These are phyloP conservation scores for Muntiacus reevesi DNA, from an alignment of 2,113 vertebrate genomes.

Conservation along the genomic window DNA sequence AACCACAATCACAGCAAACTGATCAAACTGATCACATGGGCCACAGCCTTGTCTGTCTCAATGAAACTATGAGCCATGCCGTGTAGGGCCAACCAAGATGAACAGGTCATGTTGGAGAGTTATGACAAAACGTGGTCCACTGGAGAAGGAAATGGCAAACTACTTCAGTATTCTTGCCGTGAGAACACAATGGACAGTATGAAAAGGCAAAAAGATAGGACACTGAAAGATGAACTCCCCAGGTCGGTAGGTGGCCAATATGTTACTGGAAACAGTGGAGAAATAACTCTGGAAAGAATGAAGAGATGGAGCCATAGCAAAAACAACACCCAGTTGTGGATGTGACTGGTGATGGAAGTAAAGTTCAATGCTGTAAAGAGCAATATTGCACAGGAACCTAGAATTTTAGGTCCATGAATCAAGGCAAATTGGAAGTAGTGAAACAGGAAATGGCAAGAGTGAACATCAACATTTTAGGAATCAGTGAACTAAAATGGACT, in stretches of 20 bases:
- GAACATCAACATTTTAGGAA: not conserved
- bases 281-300: not conserved
- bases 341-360: not conserved
- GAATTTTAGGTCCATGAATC: not conserved
- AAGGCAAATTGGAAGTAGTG: not conserved
- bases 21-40: not conserved
- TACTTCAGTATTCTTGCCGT: not conserved
- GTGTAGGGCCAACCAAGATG: not conserved
- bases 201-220: not conserved
- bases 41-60: not conserved
- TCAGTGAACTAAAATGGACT: not conserved
- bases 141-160: not conserved
- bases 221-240: not conserved
- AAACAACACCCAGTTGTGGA: not conserved
- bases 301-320: not conserved
- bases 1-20: not conserved
- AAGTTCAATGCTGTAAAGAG: not conserved
- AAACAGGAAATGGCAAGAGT: not conserved
- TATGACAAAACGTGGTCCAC: not conserved
- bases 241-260: not conserved
- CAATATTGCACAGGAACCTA: not conserved
- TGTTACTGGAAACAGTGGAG: not conserved
- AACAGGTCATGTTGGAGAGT: not conserved
- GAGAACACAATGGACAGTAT: not conserved
- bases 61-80: not conserved